phyloP scores from a whole-genome alignment of 1,140 invertebrate genomes.

The Meloidogyne exigua region DNA sequence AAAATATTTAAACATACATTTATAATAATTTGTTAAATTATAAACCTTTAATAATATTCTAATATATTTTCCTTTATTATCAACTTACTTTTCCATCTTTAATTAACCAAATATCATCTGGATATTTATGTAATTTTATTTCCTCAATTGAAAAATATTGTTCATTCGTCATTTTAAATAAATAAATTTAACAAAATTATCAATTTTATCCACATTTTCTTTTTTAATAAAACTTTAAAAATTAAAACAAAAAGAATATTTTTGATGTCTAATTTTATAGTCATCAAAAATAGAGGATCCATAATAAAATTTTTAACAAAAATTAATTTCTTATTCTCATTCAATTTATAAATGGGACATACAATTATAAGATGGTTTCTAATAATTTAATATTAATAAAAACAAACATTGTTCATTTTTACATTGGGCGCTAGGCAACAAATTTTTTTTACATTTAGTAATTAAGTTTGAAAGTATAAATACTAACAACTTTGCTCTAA shows the following conservation, averaged over 20 bases:
- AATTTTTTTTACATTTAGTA: background rate
- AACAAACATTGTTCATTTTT: background rate
- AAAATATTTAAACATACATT: conserved; percentile 11
- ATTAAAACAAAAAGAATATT: too few relatives aligned
- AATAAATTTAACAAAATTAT: too few relatives aligned
- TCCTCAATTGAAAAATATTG: conserved; percentile 18
- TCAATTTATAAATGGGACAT: too few relatives aligned
- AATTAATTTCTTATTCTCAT: too few relatives aligned
- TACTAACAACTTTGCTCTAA: too few relatives aligned
- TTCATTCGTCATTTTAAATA: background rate
- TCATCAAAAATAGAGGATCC: too few relatives aligned
- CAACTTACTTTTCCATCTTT: conserved; percentile 13
- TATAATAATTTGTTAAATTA: conserved; percentile 21
- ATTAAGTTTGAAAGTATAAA: background rate
- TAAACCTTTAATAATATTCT: conserved; percentile 15
- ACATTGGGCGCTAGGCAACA: background rate
- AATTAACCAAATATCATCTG: conserved; percentile 26
- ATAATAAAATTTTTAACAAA: too few relatives aligned
- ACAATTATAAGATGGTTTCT: too few relatives aligned
- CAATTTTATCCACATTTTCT: too few relatives aligned
- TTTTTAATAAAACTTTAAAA: too few relatives aligned
- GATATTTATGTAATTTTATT: conserved; percentile 11
- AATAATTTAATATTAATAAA: too few relatives aligned
- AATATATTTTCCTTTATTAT: background rate
- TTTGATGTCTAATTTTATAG: too few relatives aligned